These are phyloP conservation scores for Hydriomena furcata DNA, from an alignment of 2,888 invertebrate genomes.

Conservation along the genomic window DNA sequence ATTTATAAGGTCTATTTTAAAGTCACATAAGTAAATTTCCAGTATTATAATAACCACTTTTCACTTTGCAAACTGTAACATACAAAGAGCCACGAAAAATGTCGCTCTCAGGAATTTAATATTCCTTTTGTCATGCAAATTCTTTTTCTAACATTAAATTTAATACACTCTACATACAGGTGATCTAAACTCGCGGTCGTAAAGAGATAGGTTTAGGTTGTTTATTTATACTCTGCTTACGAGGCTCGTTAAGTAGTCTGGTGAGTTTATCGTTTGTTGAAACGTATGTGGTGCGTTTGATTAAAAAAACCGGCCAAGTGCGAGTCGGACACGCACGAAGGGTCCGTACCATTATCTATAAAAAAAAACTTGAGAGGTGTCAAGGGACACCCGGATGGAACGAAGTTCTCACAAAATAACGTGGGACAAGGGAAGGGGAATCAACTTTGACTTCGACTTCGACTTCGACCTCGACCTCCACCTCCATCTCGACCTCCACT, in stretches of 20 bases:
- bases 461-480: too few relatives aligned
- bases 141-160: constrained; percentile 41
- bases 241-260: constrained; percentile 18
- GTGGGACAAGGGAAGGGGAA: too few relatives aligned
- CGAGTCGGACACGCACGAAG: too few relatives aligned
- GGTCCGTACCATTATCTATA: too few relatives aligned
- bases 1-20: background rate
- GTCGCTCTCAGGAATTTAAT: constrained; percentile 34
- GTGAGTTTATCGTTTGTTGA: constrained; percentile 21
- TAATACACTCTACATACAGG: constrained; percentile 35
- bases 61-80: constrained; percentile 25
- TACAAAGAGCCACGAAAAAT: constrained; percentile 34
- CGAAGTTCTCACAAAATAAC: too few relatives aligned
- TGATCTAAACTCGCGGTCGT: constrained; percentile 24
- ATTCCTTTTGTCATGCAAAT: constrained; percentile 43
- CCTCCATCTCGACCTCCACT: too few relatives aligned
- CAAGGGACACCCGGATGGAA: too few relatives aligned
- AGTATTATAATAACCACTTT: constrained; percentile 13
- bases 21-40: background rate
- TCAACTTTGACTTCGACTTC: too few relatives aligned
- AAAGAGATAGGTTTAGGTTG: constrained; percentile 23
- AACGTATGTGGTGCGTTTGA: constrained; percentile 23
- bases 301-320: too few relatives aligned
- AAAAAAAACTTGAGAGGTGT: too few relatives aligned
- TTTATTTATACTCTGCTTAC: constrained; percentile 21